Evolutionary conservation across 2,888 invertebrate species (phyloP), one percentile per base, ranked within the genome.

Genomic region (Oxytorus armatus): DNA sequence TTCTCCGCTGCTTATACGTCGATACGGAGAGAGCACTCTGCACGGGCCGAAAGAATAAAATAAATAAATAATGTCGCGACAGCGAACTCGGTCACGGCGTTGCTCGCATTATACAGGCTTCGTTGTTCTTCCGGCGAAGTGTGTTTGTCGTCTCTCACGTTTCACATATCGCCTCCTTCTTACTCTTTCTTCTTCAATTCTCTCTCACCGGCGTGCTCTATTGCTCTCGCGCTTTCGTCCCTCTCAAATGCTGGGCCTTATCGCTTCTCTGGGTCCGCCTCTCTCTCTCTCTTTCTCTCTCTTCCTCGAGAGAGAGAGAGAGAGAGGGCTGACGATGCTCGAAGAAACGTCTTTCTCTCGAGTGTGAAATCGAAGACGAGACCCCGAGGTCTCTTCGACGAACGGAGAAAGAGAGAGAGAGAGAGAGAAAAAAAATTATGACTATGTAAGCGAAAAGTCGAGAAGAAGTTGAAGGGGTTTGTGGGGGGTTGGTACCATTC

Each of bases 241-340:
- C 39, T n/a, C 16, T 29, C 18, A 21, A 65, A 65, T 51, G 47
- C 70, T 66, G 75, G 29, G 63, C 57, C 72, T 63, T 68, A 59
- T 70, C 59, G 36, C 44, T 59, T 8, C 5, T 16, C 3, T n/a
- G 14, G 53, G 63, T 36, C 63, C 33, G 44, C 29, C 63, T n/a
- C n/a, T n/a, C n/a, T n/a, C n/a, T n/a, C n/a, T n/a, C n/a, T n/a
- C n/a, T n/a, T n/a, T n/a, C n/a, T n/a, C n/a, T n/a, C n/a, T n/a
- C n/a, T n/a, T n/a, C n/a, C n/a, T n/a, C n/a, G n/a, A n/a, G n/a
- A n/a, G n/a, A n/a, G n/a, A n/a, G n/a, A n/a, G n/a, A n/a, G n/a
- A n/a, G n/a, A n/a, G n/a, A n/a, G 29, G 42, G 83, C 83, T 83
- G 83, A 83, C 83, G 83, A 69, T 72, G 82, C 83, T 81, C 77